phyloP scores from a whole-genome alignment of 2,113 vertebrate genomes.

The Sigmodon hispidus region DNA sequence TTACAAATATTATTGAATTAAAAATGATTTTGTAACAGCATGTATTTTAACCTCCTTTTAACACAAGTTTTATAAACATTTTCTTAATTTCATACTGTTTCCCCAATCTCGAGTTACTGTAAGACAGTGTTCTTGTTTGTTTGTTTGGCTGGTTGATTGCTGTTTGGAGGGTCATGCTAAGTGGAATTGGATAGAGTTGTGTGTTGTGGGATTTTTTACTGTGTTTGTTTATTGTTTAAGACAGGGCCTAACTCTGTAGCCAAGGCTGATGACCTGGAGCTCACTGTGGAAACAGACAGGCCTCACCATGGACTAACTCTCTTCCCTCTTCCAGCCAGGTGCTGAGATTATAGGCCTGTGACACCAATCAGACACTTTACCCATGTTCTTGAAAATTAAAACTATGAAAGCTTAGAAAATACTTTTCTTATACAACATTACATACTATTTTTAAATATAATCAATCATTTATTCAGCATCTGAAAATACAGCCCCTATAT shows the following conservation, averaged over 20 bases:
- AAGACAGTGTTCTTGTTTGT: not conserved
- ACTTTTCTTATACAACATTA: not conserved
- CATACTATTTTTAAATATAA: not conserved
- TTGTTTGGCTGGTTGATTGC: not conserved
- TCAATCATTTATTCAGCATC: not conserved
- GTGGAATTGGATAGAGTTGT: not conserved
- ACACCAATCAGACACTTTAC: not conserved
- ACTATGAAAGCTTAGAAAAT: not conserved
- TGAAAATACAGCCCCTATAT: slow-evolving; percentile 17
- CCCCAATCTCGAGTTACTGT: not conserved
- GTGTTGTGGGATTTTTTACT: not conserved
- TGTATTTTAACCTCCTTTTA: not conserved
- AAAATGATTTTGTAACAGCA: slow-evolving; percentile 5
- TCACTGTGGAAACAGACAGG: not conserved
- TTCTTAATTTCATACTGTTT: not conserved
- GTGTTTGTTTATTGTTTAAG: not conserved
- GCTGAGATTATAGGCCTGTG: not conserved
- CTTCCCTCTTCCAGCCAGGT: not conserved
- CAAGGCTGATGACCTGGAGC: not conserved
- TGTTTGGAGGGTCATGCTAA: too few relatives aligned
- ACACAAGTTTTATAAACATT: not conserved
- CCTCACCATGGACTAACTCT: not conserved
- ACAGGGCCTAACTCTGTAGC: not conserved
- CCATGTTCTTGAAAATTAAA: not conserved
- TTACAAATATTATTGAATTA: not conserved